Percentiles rank a stretch among this genome's conserved stretches.
phyloP scores from a whole-genome alignment of 2,797 vertebrate genomes.

The Sciurus vulgaris region DNA sequence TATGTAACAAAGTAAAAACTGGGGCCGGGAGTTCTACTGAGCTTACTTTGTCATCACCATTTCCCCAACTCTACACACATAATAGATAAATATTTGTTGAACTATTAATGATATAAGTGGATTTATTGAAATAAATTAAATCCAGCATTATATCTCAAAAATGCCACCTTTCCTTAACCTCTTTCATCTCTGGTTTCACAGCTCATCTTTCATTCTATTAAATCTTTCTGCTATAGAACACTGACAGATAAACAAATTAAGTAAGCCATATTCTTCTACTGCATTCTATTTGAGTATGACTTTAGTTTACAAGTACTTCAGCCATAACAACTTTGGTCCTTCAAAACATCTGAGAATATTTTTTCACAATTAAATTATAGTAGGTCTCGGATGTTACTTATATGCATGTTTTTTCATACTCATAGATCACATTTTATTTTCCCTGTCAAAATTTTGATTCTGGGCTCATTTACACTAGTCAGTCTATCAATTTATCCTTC shows the following conservation, averaged over 20 bases:
- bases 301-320: slow-evolving; percentile 46
- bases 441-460: neutral
- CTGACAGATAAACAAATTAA: slow-evolving; percentile 25
- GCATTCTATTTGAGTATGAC: neutral
- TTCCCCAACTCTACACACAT: neutral
- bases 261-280: slow-evolving; percentile 20
- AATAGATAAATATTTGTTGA: slow-evolving; percentile 27
- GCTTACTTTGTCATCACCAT: neutral
- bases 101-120: slow-evolving; percentile 31
- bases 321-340: neutral
- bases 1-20: slow-evolving; percentile 58
- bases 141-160: neutral
- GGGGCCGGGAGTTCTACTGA: neutral
- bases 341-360: slow-evolving; percentile 30
- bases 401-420: slow-evolving; percentile 10
- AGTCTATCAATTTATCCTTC: neutral
- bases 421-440: neutral
- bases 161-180: neutral
- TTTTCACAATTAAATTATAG: slow-evolving; percentile 35
- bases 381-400: neutral
- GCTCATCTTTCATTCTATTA: neutral
- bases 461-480: neutral
- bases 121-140: slow-evolving; percentile 48
- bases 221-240: slow-evolving; percentile 34
- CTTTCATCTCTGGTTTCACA: neutral